Evolutionary conservation across 2,888 invertebrate genomes (phyloP).

Genomic region (Pristionchus mayeri): DNA sequence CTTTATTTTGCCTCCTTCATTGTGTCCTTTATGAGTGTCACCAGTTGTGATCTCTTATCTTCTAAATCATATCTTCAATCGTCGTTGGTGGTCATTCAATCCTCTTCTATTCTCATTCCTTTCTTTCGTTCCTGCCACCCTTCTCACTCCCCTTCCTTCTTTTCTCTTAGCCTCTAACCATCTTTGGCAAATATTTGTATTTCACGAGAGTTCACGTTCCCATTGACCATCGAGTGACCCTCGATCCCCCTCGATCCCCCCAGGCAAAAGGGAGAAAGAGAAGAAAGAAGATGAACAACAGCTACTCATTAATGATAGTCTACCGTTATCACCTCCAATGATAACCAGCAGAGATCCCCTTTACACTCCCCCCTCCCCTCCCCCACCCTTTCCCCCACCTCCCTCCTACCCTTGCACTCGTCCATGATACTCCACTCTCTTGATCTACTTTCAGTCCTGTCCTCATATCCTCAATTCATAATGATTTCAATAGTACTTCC

Average conservation of each 20-base stretch:
- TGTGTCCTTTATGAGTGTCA: neutral
- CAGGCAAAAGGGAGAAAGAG: neutral
- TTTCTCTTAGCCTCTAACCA: conserved; percentile 38
- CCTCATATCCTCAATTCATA: conserved; percentile 28
- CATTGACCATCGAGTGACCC: conserved; percentile 1
- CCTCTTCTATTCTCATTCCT: neutral
- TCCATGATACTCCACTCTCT: conserved; percentile 26
- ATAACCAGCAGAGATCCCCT: neutral
- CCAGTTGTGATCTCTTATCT: neutral
- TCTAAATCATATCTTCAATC: neutral
- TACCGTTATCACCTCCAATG: neutral
- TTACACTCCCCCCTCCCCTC: neutral
- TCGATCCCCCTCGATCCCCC: too few species aligned
- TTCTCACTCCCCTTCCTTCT: conserved; percentile 36
- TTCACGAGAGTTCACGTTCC: conserved; percentile 46
- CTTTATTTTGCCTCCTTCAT: neutral
- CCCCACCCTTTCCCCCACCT: neutral
- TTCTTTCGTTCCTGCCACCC: conserved; percentile 9
- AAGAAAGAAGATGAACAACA: neutral
- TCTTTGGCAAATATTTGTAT: conserved; percentile 51
- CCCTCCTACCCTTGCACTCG: neutral
- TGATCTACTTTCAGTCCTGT: conserved; percentile 17
- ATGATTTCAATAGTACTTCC: conserved; percentile 27
- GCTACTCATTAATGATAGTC: neutral
- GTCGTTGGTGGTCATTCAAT: neutral